Conservation (phyloP, 2,888 invertebrate genomes). For the Agrochola lota region DNA sequence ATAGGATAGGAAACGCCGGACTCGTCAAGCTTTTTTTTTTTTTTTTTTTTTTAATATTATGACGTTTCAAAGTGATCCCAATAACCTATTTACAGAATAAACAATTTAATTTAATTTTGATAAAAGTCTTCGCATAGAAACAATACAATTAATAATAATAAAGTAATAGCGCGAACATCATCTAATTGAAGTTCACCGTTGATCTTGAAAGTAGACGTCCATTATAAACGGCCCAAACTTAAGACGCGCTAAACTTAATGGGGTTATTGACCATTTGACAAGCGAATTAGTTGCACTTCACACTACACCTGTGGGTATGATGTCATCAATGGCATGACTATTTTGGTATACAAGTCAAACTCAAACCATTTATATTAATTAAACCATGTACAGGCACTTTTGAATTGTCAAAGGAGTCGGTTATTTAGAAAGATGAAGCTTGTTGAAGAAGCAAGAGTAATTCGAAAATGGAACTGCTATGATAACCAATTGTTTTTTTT, state of each 20-base stretch:
- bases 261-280: conserved; percentile 53
- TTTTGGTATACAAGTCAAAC: conserved; percentile 5
- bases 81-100: no score
- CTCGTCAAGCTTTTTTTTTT: no score
- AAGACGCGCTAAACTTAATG: conserved; percentile 41
- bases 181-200: conserved; percentile 30
- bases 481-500: no score
- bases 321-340: conserved; percentile 30
- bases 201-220: conserved; percentile 27
- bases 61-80: no score
- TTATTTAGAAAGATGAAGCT: not conserved
- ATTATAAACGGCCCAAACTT: conserved; percentile 34
- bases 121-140: conserved; percentile 3
- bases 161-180: conserved; percentile 11
- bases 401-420: not conserved
- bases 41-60: no score
- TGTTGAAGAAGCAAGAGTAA: not conserved
- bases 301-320: conserved; percentile 35
- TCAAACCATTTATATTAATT: not conserved
- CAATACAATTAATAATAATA: conserved; percentile 8
- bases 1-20: no score
- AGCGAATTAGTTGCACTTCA: conserved; percentile 26
- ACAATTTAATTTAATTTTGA: no score
- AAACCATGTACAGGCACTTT: not conserved
- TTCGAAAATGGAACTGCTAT: conserved; percentile 5